phyloP scores from a whole-genome alignment of 2,797 vertebrate genomes.

The Tolypeutes matacus region DNA sequence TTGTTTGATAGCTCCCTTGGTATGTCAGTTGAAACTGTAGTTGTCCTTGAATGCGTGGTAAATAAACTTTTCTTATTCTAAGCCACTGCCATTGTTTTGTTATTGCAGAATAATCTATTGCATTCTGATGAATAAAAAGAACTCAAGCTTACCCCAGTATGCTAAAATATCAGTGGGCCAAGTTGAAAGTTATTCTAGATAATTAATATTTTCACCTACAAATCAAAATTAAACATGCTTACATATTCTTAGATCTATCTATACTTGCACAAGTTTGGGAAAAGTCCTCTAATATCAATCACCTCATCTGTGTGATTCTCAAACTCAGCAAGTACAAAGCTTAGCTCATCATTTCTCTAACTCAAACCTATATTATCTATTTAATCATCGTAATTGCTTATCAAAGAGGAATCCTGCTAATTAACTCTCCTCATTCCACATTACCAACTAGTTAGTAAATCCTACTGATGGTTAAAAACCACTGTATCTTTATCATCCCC shows the following conservation, averaged over 20 bases:
- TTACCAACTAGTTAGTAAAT: background rate
- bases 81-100: background rate
- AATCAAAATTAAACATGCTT: background rate
- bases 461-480: background rate
- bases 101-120: background rate
- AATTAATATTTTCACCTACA: background rate
- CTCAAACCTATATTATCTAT: background rate
- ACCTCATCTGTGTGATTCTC: background rate
- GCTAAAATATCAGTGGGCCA: background rate
- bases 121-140: constrained; percentile 4
- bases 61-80: background rate
- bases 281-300: background rate
- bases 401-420: background rate
- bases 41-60: background rate
- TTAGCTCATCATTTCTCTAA: background rate
- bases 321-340: background rate
- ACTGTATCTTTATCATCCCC: background rate
- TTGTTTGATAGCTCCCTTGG: background rate
- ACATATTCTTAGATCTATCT: background rate
- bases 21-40: background rate
- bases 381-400: background rate
- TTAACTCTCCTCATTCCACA: background rate
- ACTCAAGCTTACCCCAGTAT: background rate
- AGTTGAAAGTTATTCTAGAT: constrained; percentile 12
- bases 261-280: background rate